Base-by-base conservation (phyloP, 2,888 invertebrate species). In the Brachylomia viminalis region DNA sequence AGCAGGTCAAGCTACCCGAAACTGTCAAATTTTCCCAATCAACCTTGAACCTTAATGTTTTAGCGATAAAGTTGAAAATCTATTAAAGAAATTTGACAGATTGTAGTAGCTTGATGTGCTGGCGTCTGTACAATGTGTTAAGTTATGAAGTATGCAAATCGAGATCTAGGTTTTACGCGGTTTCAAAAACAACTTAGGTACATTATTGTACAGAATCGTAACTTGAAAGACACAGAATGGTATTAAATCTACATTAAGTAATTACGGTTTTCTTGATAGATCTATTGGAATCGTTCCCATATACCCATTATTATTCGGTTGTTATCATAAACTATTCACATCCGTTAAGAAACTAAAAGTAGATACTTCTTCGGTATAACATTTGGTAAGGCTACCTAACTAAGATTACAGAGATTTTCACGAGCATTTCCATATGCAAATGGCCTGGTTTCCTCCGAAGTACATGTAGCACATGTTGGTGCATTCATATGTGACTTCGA, bases 401-500 rank as follows among this genome's bases (percentile, higher is more conserved):
- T 78, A 56, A 73, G 66, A 33, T 64, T 67, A 75, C 2, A 54
- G 75, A 72, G 30, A 52, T 61, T 61, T 83, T 96, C 95, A 97
- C 79, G 97, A 98, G 95, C 99, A 99, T 95, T 99, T 99, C 99
- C 99, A 99, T 75, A 98, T 97, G 90, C 98, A 97, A 77, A 99
- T 97, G 23, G 98, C 99, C 88, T 98, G 97, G 94, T 98, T 99
- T 72, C 99, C 99, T 79, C 98, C 99, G 92, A 99, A 99, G 95
- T 98, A 99, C 97, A 99, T 97, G 94, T 99, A 98, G 82, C 99
- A 97, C 81, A 99, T 97, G 87, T 98, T 98, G 92, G 98, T 98
- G 79, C 98, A 98, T 96, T 99, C 99, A 93, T 99, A 98, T 2
- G 99, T 98, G 80, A 99, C 97, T 94, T 99, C 99, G 94, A 99